Evolutionary conservation across 2,888 invertebrate species (phyloP).

Genomic region (Orthosia incerta): DNA sequence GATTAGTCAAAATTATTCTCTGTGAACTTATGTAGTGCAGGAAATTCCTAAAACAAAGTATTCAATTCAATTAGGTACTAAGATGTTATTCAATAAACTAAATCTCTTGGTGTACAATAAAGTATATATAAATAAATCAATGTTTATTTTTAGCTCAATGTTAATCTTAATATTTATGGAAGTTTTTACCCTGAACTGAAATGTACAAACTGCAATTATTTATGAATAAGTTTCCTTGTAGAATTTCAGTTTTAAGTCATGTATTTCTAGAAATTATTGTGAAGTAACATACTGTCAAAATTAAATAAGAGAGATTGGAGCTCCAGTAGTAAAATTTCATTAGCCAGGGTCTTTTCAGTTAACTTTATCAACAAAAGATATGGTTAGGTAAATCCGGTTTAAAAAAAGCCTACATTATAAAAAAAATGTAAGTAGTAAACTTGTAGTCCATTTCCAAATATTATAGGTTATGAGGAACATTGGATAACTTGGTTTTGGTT

Average conservation of each 20-base stretch:
- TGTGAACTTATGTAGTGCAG: constrained; percentile 93
- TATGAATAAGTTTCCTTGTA: not conserved
- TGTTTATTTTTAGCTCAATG: not conserved
- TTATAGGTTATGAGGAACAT: constrained; percentile 32
- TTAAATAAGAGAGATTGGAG: not conserved
- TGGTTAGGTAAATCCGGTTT: not conserved
- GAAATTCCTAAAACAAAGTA: constrained; percentile 92
- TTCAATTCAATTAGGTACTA: not conserved
- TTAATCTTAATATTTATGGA: not conserved
- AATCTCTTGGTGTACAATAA: too few relatives aligned
- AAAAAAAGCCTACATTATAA: not conserved
- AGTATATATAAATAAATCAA: too few relatives aligned
- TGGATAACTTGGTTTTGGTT: not conserved
- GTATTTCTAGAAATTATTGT: not conserved
- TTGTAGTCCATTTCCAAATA: constrained; percentile 6
- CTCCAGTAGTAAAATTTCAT: not conserved
- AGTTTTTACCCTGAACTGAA: not conserved
- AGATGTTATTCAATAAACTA: not conserved
- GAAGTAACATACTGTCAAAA: not conserved
- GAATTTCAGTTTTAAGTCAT: not conserved
- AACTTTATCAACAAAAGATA: not conserved
- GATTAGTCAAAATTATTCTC: constrained; percentile 93
- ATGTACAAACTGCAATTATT: not conserved
- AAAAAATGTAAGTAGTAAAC: not conserved
- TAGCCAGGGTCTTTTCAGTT: not conserved